A percentile compares a stretch with the other conserved stretches of the same genome.
Conservation (phyloP, 2,113 vertebrate genomes). For the Oreochromis spilurus region DNA sequence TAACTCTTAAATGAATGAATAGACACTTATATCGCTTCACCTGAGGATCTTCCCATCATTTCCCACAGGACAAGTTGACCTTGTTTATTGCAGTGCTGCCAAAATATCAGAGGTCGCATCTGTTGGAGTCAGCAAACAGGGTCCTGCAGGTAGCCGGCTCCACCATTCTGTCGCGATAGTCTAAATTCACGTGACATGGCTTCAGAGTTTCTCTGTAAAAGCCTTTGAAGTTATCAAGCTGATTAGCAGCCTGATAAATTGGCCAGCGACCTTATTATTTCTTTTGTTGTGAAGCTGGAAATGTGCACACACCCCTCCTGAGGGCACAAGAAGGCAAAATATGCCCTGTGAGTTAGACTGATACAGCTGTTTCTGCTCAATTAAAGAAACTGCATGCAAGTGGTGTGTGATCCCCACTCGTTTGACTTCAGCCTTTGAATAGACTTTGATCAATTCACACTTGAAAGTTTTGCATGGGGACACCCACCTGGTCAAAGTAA, state of each 20-base stretch:
- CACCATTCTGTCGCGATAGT: background rate
- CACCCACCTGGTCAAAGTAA: background rate
- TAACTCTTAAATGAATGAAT: background rate
- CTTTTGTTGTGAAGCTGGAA: background rate
- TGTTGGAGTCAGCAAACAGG: background rate
- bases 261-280: background rate
- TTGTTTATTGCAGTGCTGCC: background rate
- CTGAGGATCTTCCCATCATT: background rate
- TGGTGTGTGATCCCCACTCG: background rate
- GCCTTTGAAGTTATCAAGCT: background rate
- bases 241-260: slow-evolving; percentile 9
- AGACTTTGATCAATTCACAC: background rate
- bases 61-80: background rate
- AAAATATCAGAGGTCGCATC: background rate
- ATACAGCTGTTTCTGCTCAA: background rate
- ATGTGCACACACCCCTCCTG: background rate
- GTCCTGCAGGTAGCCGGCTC: background rate
- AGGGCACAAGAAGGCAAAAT: background rate
- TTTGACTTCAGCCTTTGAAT: background rate
- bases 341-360: background rate
- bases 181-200: background rate
- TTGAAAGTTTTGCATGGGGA: background rate
- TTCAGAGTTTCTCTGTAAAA: background rate
- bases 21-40: background rate
- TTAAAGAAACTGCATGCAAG: background rate